phyloP scores from a whole-genome alignment of 2,888 invertebrate genomes.

The Sesamia inferens region DNA sequence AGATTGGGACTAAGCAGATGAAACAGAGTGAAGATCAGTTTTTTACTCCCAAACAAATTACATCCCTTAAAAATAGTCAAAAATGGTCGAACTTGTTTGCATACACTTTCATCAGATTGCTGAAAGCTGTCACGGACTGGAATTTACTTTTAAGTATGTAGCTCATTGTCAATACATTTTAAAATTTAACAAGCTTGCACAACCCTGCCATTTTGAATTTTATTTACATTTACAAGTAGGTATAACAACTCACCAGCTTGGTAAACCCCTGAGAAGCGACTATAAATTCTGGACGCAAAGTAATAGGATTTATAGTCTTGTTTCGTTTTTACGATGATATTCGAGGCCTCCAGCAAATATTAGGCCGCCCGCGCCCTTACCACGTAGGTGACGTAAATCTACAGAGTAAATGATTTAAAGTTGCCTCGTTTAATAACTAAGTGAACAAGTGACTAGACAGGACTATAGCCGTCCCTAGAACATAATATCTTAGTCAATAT shows the following conservation, averaged over 20 bases:
- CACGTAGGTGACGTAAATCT: background rate
- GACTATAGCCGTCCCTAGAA: background rate
- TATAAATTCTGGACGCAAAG: background rate
- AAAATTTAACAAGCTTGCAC: background rate
- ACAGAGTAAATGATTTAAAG: background rate
- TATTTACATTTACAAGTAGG: background rate
- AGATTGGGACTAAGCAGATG: too few species aligned
- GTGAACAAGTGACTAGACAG: background rate
- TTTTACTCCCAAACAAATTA: background rate
- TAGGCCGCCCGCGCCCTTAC: conserved; percentile 16
- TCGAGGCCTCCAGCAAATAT: background rate
- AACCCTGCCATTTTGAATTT: background rate
- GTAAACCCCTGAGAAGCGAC: background rate
- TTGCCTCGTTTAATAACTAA: background rate
- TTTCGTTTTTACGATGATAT: background rate
- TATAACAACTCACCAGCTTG: background rate
- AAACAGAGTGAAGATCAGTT: background rate
- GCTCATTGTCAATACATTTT: too few species aligned
- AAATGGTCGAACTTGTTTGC: background rate
- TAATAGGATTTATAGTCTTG: background rate
- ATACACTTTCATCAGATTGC: too few species aligned
- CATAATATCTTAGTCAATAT: conserved; percentile 10
- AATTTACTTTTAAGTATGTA: background rate
- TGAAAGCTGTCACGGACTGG: background rate
- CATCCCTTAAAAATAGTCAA: background rate